Evolutionary conservation across 2,797 vertebrate species (phyloP), one percentile per base, ranked within the genome.

Genomic region (Scolopax bukidnonensis): DNA sequence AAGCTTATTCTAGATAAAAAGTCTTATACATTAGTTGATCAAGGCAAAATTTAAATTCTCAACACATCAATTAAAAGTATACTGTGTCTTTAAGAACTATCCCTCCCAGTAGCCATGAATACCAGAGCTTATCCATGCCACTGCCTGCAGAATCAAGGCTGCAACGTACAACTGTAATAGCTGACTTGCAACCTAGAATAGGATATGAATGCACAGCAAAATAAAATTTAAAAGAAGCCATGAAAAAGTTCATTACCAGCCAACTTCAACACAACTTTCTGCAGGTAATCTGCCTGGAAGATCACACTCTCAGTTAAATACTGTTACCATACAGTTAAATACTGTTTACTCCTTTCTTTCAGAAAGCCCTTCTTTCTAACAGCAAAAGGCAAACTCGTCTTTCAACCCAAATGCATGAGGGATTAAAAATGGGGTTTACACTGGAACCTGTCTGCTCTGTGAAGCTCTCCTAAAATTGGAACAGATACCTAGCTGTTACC

Each of bases 401-500:
- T 94, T 84, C 69, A 86, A 40, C 10, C 21, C 19, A 43, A 87
- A 91, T 2, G 9, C 70, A 90, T 8, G 56, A 74, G 40, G 54
- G 53, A 86, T 82, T 94, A 90, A 83, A 96, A 84, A 51, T 30
- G 18, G 11, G 79, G 40, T 85, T 87, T 89, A 67, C 59, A 56
- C 16, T 82, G 47, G 43, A 94, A 93, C 83, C 36, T 67, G 53
- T 40, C 82, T 87, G 70, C 80, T 97, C 93, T 28, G 6, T 64
- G 91, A 97, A 93, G 94, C 56, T 88, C 75, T 94, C 86, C 67
- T 92, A 64, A 84, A 95, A 96, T 85, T 76, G 84, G 93, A 97
- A 95, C 77, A 95, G 85, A 96, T 94, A 97, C 94, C 95, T 95
- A 96, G 83, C 90, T 94, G 97, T 98, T 97, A 96, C 97, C 98